These are phyloP conservation scores for Nomada goodeniana DNA, from an alignment of 2,888 invertebrate genomes.

Conservation along the genomic window DNA sequence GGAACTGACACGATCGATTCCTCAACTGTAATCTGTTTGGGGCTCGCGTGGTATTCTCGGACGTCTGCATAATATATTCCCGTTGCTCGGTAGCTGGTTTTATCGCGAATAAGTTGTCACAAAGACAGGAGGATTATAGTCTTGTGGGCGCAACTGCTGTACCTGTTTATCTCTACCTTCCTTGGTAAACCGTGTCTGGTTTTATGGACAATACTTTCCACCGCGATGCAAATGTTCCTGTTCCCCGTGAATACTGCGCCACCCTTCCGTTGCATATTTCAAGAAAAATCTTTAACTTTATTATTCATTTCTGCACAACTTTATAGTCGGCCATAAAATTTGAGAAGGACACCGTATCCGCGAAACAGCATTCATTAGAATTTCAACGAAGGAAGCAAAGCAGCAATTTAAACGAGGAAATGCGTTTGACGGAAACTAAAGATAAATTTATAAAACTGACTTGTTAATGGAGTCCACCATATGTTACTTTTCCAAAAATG, in stretches of 20 bases:
- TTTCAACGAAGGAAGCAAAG: too few relatives aligned
- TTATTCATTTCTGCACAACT: background rate
- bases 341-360: background rate
- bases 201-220: background rate
- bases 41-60: background rate
- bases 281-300: background rate
- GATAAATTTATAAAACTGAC: background rate
- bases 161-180: conserved; percentile 3
- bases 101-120: conserved; percentile 16
- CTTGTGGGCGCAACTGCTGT: background rate
- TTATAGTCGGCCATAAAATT: background rate
- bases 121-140: background rate
- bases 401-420: background rate
- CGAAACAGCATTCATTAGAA: background rate
- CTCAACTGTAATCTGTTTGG: conserved; percentile 3
- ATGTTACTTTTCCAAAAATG: too few relatives aligned
- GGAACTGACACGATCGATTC: conserved; percentile 5
- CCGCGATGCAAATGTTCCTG: conserved; percentile 7
- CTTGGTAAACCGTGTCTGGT: background rate
- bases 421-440: background rate
- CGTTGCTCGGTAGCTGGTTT: background rate
- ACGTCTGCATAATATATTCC: conserved; percentile 5
- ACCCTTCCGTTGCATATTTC: background rate
- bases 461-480: background rate
- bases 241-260: background rate